Evolutionary conservation across 1,140 invertebrate species (phyloP).

Genomic region (Trinorchestia longiramus): DNA sequence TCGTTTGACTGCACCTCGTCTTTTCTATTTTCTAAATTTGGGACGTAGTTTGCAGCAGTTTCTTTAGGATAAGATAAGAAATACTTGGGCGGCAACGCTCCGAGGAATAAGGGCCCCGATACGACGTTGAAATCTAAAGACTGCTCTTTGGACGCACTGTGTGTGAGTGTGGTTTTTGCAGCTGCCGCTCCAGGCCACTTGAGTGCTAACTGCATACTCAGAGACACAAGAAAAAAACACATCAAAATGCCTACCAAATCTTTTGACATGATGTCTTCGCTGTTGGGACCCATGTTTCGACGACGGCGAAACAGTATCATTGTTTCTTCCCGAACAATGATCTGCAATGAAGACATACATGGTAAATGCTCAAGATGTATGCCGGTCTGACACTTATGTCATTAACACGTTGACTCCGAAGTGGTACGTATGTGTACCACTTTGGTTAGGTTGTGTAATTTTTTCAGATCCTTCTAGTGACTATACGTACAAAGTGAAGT

Average conservation of each 20-base stretch:
- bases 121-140: background rate
- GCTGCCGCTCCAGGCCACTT: background rate
- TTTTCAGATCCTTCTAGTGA: background rate
- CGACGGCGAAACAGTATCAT: background rate
- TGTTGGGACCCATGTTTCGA: background rate
- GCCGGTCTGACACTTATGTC: no score
- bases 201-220: background rate
- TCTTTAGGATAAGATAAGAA: background rate
- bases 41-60: background rate
- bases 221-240: constrained; percentile 21
- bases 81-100: background rate
- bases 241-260: background rate
- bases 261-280: background rate
- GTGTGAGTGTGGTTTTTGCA: background rate
- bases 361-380: no score
- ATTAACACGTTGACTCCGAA: no score
- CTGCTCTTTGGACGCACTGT: background rate
- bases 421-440: no score
- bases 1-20: background rate
- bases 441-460: no score
- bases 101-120: background rate
- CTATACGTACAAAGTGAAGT: background rate
- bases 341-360: background rate
- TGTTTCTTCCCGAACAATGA: background rate
- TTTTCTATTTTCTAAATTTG: background rate